A percentile compares a stretch with the other conserved stretches of the same genome.
These are phyloP conservation scores for Callosobruchus maculatus DNA, from an alignment of 2,888 invertebrate genomes.

Conservation along the genomic window DNA sequence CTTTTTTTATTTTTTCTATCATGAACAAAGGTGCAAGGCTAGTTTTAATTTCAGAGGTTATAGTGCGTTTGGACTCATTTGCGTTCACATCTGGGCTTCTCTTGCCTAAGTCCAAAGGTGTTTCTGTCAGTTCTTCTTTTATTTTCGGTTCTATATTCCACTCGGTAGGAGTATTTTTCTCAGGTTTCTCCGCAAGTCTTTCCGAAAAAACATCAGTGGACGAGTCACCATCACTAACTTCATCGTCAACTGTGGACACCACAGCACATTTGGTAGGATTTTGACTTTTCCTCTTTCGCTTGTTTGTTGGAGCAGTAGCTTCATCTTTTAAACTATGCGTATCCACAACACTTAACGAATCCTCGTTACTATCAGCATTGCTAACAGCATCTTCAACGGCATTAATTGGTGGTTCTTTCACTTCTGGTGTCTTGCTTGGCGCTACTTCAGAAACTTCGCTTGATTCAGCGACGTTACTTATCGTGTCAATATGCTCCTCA, in stretches of 20 bases:
- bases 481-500: conserved; percentile 19
- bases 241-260: conserved; percentile 54
- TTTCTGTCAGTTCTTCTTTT: conserved; percentile 32
- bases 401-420: conserved; percentile 24
- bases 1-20: conserved; percentile 47
- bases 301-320: conserved; percentile 58
- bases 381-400: conserved; percentile 56
- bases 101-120: conserved; percentile 49
- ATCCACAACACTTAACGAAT: conserved; percentile 56
- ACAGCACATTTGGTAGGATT: conserved; percentile 81
- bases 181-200: conserved; percentile 24
- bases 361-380: conserved; percentile 64
- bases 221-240: conserved; percentile 59
- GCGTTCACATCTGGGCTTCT: conserved; percentile 49
- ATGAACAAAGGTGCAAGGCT: conserved; percentile 47
- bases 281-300: conserved; percentile 82
- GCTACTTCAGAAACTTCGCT: background rate
- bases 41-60: conserved; percentile 44
- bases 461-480: background rate
- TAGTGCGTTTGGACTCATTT: conserved; percentile 43
- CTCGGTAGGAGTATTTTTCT: conserved; percentile 19
- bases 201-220: conserved; percentile 54
- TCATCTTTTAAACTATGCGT: conserved; percentile 56
- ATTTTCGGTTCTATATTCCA: conserved; percentile 22
- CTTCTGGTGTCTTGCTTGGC: background rate